A percentile compares a stretch with the other conserved stretches of the same genome.
These are phyloP conservation scores for Baronia brevicornis DNA, from an alignment of 2,888 invertebrate genomes.

Conservation along the genomic window DNA sequence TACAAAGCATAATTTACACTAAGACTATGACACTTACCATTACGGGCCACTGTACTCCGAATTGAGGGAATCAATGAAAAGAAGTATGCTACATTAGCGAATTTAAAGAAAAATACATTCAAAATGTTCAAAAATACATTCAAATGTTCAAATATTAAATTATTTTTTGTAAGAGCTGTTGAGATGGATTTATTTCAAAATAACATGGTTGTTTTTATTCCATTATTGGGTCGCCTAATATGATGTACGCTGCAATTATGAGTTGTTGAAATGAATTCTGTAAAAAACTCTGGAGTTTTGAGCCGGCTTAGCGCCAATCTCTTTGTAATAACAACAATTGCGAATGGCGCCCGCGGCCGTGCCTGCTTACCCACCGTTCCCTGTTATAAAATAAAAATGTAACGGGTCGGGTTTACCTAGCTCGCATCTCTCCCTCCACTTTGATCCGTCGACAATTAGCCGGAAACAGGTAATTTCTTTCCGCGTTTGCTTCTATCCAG, in stretches of 20 bases:
- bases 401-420: conserved; percentile 56
- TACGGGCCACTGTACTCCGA: too few species aligned
- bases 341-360: conserved; percentile 56
- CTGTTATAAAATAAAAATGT: conserved; percentile 42
- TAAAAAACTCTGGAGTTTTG: conserved; percentile 50
- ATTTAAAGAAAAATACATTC: too few species aligned
- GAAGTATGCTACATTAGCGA: too few species aligned
- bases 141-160: too few species aligned
- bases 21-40: too few species aligned
- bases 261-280: conserved; percentile 46
- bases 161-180: too few species aligned
- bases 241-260: conserved; percentile 36
- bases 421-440: conserved; percentile 35
- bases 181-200: too few species aligned
- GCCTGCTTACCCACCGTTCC: conserved; percentile 33
- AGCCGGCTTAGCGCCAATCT: conserved; percentile 66
- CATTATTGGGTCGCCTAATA: too few species aligned
- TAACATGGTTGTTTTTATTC: conserved; percentile 1
- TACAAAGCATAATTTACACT: too few species aligned
- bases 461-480: conserved; percentile 62
- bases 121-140: too few species aligned
- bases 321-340: conserved; percentile 75
- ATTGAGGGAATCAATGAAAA: too few species aligned
- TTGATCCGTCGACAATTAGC: conserved; percentile 70
- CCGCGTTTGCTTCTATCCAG: conserved; percentile 37